Evolutionary conservation across 2,888 invertebrate genomes (phyloP), one percentile per base, ranked within the genome.

Genomic region (Eupithecia insigniata): DNA sequence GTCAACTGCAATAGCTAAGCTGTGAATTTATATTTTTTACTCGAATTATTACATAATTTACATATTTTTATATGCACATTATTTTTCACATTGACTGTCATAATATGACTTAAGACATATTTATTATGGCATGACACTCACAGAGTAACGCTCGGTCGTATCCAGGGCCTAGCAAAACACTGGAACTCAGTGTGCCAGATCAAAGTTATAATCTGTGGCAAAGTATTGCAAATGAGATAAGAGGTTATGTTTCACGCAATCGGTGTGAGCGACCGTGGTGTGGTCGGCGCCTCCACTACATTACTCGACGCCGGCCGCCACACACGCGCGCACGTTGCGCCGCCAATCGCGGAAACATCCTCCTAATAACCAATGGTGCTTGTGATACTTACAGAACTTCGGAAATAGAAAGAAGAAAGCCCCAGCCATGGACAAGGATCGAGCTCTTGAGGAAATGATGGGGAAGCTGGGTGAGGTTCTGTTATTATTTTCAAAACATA

Each of bases 361-460:
- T 30, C 60, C 60, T 26, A 55, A 30, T 34, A 32, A 18, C 87
- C 89, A 90, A 92, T 92, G 91, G 90, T 92, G 90, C 84, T 88
- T 88, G 90, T 91, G 89, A 84, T 80, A 80, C 70, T 89, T 86
- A 79, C 89, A 89, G 88, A 87, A 85, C 77, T 82, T 80, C 76
- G 76, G 79, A 72, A 83, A 83, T 74, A 79, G 78, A 67, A 81
- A 76, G 76, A 76, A 75, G 70, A 76, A 70, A 78, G 74, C 75
- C 71, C 73, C 72, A 79, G 89, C 67, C 85, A 96, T 96, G 96
- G 96, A 95, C 83, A 95, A 95, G 86, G 96, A 96, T 90, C 94
- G 92, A 83, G 95, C 96, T 36, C 85, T 96, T 70, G 96, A 96
- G 84, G 96, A 95, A 80, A 94, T 96, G 86, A 96, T 96, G 96